These are phyloP conservation scores for Leptothorax acervorum DNA, from an alignment of 2,888 invertebrate species.

Conservation along the genomic window DNA sequence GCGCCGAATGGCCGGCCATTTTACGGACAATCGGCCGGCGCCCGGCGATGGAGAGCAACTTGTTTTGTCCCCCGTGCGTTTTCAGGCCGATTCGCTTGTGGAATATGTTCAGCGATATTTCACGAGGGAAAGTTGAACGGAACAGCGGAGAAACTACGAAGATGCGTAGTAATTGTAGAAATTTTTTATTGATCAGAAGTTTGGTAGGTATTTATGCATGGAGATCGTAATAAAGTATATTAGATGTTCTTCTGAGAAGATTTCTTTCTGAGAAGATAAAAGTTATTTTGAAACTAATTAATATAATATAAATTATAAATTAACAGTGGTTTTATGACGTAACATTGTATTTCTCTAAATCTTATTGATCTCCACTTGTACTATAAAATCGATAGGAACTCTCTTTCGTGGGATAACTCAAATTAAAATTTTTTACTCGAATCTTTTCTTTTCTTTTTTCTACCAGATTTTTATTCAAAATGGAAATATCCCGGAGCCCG, in stretches of 20 bases:
- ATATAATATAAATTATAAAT: neutral
- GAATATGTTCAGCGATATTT: slow-evolving; percentile 47
- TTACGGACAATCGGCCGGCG: slow-evolving; percentile 69
- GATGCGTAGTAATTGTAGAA: slow-evolving; percentile 9
- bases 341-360: neutral
- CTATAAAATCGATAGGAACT: no score
- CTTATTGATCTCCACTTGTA: no score
- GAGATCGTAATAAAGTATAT: neutral
- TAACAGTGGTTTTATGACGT: neutral
- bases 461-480: no score
- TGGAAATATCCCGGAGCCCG: no score
- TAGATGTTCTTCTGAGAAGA: neutral
- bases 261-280: neutral
- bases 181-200: neutral
- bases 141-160: neutral
- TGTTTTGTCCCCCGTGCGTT: slow-evolving; percentile 71
- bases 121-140: slow-evolving; percentile 23
- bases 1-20: slow-evolving; percentile 78
- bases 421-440: no score
- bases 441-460: no score
- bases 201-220: neutral
- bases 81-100: slow-evolving; percentile 59
- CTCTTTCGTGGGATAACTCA: no score
- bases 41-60: slow-evolving; percentile 53
- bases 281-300: neutral